Evolutionary conservation across 2,888 invertebrate genomes (phyloP).

Genomic region (Acanthosepion pharaonis): DNA sequence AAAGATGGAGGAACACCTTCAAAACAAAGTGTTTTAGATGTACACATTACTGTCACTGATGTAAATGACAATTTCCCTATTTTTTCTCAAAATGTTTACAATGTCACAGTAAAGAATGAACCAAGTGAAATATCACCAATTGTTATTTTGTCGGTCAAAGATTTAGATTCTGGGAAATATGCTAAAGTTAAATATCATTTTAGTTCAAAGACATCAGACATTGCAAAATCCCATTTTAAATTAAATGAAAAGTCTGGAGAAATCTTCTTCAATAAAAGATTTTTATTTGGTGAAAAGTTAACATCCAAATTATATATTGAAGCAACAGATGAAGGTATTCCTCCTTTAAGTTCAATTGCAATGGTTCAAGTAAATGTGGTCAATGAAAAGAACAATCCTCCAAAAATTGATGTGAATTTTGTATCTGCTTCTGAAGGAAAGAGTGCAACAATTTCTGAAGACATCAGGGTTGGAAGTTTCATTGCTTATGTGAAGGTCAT

Average conservation of each 20-base stretch:
- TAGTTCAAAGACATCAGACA: not conserved
- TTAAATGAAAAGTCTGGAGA: not conserved
- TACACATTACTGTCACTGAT: not conserved
- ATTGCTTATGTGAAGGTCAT: slow-evolving; percentile 8
- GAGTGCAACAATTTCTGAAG: not conserved
- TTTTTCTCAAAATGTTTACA: not conserved
- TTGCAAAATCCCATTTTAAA: not conserved
- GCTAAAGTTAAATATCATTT: not conserved
- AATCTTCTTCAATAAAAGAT: not conserved
- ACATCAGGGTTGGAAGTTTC: not conserved
- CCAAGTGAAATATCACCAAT: not conserved
- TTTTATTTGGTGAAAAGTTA: not conserved
- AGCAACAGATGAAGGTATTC: not conserved
- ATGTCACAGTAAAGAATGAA: not conserved
- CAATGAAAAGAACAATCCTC: not conserved
- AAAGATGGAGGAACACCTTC: not conserved
- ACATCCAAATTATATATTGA: not conserved
- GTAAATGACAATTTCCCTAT: not conserved
- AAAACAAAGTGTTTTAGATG: not conserved
- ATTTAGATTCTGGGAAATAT: not conserved
- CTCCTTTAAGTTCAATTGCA: not conserved
- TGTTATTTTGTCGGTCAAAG: not conserved
- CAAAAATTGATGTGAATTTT: slow-evolving; percentile 22
- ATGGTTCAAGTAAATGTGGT: slow-evolving; percentile 8
- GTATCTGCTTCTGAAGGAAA: slow-evolving; percentile 33